Conservation (phyloP, 2,797 vertebrate genomes). For the Cottoperca gobio region DNA sequence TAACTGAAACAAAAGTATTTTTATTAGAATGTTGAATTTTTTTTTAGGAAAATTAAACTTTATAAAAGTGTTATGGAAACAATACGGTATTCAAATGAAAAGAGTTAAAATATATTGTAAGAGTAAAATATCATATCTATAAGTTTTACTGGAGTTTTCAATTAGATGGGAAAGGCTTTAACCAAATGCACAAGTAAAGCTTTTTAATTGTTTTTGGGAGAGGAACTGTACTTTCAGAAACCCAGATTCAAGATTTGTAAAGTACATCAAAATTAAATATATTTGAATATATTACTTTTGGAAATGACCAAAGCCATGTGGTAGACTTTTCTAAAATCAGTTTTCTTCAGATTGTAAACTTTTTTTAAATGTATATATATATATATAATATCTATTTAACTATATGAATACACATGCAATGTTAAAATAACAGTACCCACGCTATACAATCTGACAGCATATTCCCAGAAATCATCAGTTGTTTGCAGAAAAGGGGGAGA, state of each 20-base stretch:
- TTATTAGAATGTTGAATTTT: background rate
- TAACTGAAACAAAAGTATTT: constrained; percentile 5
- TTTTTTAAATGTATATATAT: too few species aligned
- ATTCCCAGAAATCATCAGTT: constrained; percentile 46
- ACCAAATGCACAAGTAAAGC: background rate
- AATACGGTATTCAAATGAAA: background rate
- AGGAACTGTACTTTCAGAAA: background rate
- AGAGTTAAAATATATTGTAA: too few species aligned
- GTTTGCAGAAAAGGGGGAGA: constrained; percentile 67
- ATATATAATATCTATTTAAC: too few species aligned
- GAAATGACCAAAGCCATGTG: background rate
- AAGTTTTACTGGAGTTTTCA: background rate
- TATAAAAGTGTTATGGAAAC: background rate
- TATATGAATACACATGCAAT: background rate
- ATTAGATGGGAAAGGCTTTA: background rate
- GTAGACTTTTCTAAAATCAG: background rate
- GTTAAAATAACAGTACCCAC: constrained; percentile 13
- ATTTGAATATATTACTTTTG: background rate
- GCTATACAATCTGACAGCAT: constrained; percentile 6
- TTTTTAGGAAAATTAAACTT: background rate
- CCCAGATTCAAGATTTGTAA: background rate
- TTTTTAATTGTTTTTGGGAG: background rate
- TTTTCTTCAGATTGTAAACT: background rate
- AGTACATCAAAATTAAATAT: background rate
- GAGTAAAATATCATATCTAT: background rate